Evolutionary conservation across 1,140 invertebrate species (phyloP).

Genomic region (Heliconius himera): DNA sequence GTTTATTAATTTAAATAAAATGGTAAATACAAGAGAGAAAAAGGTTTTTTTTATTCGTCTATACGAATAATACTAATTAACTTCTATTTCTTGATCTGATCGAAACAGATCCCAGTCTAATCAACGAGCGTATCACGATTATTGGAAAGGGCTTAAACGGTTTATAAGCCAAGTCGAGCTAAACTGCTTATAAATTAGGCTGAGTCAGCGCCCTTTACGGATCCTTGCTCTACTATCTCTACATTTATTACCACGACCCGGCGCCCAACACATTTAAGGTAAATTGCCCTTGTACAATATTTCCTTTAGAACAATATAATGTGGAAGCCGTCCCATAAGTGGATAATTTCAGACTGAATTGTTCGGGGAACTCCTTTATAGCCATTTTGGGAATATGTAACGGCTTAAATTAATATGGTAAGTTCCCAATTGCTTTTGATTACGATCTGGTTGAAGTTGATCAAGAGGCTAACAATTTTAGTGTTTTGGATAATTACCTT

Average conservation of each 20-base stretch:
- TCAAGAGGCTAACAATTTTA: neutral
- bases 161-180: conserved; percentile 32
- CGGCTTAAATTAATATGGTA: conserved; percentile 7
- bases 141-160: conserved; percentile 44
- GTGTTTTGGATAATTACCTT: neutral
- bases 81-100: neutral
- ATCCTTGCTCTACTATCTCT: conserved; percentile 46
- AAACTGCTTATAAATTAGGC: conserved; percentile 44
- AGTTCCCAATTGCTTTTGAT: conserved; percentile 15
- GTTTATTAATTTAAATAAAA: too few relatives aligned
- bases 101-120: neutral
- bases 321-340: conserved; percentile 42
- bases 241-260: conserved; percentile 47
- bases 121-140: conserved; percentile 34
- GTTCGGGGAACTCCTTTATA: neutral
- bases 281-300: conserved; percentile 44
- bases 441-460: neutral
- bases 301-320: conserved; percentile 44
- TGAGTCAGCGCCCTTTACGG: conserved; percentile 36
- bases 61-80: too few relatives aligned
- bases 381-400: conserved; percentile 3
- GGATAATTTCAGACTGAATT: conserved; percentile 40
- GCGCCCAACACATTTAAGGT: conserved; percentile 46
- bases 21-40: too few relatives aligned
- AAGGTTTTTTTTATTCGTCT: too few relatives aligned